Evolutionary conservation across 2,888 invertebrate genomes (phyloP).

Genomic region (Criorhina ranunculi): DNA sequence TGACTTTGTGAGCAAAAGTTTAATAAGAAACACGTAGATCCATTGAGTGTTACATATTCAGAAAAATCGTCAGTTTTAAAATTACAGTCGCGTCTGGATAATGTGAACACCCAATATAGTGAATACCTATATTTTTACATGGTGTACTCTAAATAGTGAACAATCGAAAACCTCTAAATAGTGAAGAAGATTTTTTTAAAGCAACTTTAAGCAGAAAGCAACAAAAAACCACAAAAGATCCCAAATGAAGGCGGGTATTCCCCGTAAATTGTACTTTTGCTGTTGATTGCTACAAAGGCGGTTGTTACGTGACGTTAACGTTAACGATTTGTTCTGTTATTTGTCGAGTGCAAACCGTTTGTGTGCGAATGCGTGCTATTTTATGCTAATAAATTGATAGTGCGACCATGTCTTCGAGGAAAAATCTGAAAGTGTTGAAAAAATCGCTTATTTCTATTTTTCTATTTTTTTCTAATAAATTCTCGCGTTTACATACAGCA

Average conservation of each 20-base stretch:
- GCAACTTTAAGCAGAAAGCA: slow-evolving; percentile 18
- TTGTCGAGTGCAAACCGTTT: slow-evolving; percentile 2
- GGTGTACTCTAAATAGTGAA: slow-evolving; percentile 5
- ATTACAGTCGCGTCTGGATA: slow-evolving; percentile 27
- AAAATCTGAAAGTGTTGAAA: too few relatives aligned
- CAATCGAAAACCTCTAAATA: slow-evolving; percentile 19
- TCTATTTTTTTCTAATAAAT: too few relatives aligned
- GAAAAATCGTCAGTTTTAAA: too few relatives aligned
- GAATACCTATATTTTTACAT: slow-evolving; percentile 12
- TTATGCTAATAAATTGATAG: too few relatives aligned
- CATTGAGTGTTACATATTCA: too few relatives aligned
- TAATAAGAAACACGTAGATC: too few relatives aligned
- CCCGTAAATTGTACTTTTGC: not conserved
- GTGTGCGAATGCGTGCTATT: slow-evolving; percentile 23
- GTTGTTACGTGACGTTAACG: too few relatives aligned
- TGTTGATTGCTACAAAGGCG: too few relatives aligned
- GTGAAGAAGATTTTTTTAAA: not conserved
- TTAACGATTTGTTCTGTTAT: slow-evolving; percentile 1
- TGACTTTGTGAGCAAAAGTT: too few relatives aligned
- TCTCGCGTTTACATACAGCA: too few relatives aligned
- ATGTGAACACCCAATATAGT: slow-evolving; percentile 19
- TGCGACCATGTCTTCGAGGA: too few relatives aligned
- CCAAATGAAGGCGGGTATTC: slow-evolving; percentile 7
- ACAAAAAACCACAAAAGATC: slow-evolving; percentile 14
- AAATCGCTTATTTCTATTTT: too few relatives aligned